phyloP scores from a whole-genome alignment of 1,140 invertebrate species.

The Drosophila lini region DNA sequence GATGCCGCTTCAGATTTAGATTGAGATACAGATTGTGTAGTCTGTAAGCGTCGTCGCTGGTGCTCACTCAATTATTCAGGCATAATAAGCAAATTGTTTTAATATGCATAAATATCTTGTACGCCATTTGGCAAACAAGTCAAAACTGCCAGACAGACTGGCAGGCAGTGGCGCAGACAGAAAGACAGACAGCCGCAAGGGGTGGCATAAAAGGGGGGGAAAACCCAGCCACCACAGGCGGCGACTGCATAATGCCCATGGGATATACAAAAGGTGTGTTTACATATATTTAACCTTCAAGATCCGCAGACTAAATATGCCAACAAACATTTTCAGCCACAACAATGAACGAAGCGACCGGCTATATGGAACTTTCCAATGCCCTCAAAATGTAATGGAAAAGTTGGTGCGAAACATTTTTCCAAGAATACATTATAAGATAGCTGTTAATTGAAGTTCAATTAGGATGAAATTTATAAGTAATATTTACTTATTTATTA shows the following conservation, averaged over 20 bases:
- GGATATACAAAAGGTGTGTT: slow-evolving; percentile 69
- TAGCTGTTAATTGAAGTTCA: slow-evolving; percentile 3
- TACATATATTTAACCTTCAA: slow-evolving; percentile 83
- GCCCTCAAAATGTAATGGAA: slow-evolving; percentile 29
- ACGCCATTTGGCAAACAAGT: slow-evolving; percentile 82
- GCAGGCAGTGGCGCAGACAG: slow-evolving; percentile 47
- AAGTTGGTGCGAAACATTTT: neutral
- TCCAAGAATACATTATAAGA: neutral
- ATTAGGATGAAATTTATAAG: neutral
- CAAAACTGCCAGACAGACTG: slow-evolving; percentile 77
- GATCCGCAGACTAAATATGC: slow-evolving; percentile 74
- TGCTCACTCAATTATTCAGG: slow-evolving; percentile 81
- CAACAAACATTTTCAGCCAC: slow-evolving; percentile 61
- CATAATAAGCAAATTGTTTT: slow-evolving; percentile 83
- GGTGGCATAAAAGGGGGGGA: neutral
- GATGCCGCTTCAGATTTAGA: slow-evolving; percentile 34
- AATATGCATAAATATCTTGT: slow-evolving; percentile 83
- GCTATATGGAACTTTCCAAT: slow-evolving; percentile 16
- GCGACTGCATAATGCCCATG: slow-evolving; percentile 62
- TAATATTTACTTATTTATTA: neutral
- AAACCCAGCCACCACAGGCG: slow-evolving; percentile 21
- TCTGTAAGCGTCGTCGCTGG: slow-evolving; percentile 31
- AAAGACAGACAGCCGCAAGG: neutral
- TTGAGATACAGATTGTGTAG: slow-evolving; percentile 44
- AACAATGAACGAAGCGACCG: slow-evolving; percentile 4